These are phyloP conservation scores for Potamilus streckersoni DNA, from an alignment of 1,140 invertebrate species.

Conservation along the genomic window DNA sequence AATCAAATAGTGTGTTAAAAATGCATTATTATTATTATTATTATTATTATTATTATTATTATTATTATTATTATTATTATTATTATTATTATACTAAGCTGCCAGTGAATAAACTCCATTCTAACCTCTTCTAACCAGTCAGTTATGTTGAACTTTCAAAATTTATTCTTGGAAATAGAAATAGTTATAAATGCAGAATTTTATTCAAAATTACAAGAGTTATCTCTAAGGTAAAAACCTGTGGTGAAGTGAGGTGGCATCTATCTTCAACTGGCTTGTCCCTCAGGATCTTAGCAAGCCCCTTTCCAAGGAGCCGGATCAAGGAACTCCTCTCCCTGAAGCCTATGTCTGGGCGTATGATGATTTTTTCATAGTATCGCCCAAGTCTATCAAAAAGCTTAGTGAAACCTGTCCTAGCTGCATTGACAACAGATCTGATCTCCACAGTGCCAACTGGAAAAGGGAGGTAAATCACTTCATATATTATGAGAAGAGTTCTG, in stretches of 20 bases:
- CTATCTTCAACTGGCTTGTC: slow-evolving; percentile 5
- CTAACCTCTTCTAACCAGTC: too few relatives aligned
- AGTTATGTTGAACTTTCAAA: too few relatives aligned
- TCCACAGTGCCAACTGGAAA: slow-evolving; percentile 45
- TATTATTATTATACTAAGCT: too few relatives aligned
- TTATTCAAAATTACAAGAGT: too few relatives aligned
- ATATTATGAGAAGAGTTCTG: not conserved
- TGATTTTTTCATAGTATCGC: slow-evolving; percentile 46
- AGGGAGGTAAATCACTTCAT: not conserved
- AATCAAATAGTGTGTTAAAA: too few relatives aligned
- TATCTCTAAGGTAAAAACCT: slow-evolving; percentile 2
- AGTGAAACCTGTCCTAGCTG: slow-evolving; percentile 56
- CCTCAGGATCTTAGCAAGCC: slow-evolving; percentile 31
- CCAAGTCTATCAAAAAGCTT: slow-evolving; percentile 53
- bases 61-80: too few relatives aligned
- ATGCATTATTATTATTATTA: too few relatives aligned
- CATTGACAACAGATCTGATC: slow-evolving; percentile 47
- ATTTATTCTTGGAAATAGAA: too few relatives aligned
- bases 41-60: too few relatives aligned
- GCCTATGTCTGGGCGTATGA: slow-evolving; percentile 35
- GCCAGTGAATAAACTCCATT: too few relatives aligned
- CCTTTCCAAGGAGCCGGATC: slow-evolving; percentile 41
- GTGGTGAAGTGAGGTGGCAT: slow-evolving; percentile 6
- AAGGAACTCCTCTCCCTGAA: slow-evolving; percentile 52
- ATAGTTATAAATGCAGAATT: too few relatives aligned